Evolutionary conservation across 2,113 vertebrate genomes (phyloP).

Genomic region (Circaetus cinerascens): DNA sequence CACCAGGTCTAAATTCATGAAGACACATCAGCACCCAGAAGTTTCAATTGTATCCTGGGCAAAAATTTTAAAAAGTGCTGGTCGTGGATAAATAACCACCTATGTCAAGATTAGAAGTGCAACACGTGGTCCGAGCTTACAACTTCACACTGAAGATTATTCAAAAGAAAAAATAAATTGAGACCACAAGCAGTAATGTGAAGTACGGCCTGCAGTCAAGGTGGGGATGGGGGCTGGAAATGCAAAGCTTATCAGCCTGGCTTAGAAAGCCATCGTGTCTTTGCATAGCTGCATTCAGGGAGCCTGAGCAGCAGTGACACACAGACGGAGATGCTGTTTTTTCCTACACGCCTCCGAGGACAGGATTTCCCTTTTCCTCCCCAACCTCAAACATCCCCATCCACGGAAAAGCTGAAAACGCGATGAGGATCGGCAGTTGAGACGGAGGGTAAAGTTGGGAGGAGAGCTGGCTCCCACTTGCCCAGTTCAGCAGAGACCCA

Average conservation of each 20-base stretch:
- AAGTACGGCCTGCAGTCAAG: neutral
- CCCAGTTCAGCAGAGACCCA: neutral
- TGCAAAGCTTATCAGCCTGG: neutral
- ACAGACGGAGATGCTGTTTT: neutral
- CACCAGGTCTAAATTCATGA: neutral
- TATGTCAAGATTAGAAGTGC: neutral
- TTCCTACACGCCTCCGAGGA: rapidly evolving
- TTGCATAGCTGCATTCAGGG: neutral
- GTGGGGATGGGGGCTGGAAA: neutral
- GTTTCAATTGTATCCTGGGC: neutral
- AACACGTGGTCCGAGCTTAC: rapidly evolving
- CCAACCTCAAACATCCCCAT: neutral
- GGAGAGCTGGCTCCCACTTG: neutral
- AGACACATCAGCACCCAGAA: neutral
- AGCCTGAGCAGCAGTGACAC: neutral
- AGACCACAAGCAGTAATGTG: neutral
- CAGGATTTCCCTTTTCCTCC: neutral
- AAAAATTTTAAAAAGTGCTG: neutral
- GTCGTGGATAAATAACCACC: neutral
- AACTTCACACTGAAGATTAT: neutral
- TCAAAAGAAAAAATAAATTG: neutral
- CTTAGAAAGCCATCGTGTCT: neutral
- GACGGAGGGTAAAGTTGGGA: neutral
- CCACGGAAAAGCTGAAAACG: neutral
- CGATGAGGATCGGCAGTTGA: neutral